phyloP scores from a whole-genome alignment of 2,888 invertebrate species.

The Epistrophe grossulariae region DNA sequence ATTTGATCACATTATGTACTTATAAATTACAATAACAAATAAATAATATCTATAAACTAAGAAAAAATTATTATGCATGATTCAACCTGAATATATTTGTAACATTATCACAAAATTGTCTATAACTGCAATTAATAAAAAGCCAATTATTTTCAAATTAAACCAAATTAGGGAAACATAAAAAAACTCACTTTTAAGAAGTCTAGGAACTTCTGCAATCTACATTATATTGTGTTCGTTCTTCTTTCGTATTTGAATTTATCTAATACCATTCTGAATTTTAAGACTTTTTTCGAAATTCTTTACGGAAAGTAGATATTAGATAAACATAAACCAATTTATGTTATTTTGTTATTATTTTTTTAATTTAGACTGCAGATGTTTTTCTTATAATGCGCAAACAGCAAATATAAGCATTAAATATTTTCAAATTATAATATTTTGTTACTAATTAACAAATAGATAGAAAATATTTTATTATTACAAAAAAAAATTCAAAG shows the following conservation, averaged over 20 bases:
- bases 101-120: constrained; percentile 74
- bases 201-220: constrained; percentile 72
- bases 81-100: constrained; percentile 76
- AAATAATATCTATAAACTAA: not conserved
- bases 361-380: constrained; percentile 71
- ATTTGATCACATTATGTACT: not conserved
- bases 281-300: constrained; percentile 32
- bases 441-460: constrained; percentile 52
- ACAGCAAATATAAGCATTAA: constrained; percentile 64
- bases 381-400: constrained; percentile 49
- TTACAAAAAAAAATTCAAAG: constrained; percentile 77
- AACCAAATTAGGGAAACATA: constrained; percentile 67
- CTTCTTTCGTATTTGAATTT: not conserved
- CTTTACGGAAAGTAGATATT: not conserved
- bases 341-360: not conserved
- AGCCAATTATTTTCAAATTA: constrained; percentile 70
- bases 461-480: constrained; percentile 48
- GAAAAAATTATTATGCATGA: constrained; percentile 73
- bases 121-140: constrained; percentile 71
- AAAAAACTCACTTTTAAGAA: constrained; percentile 34
- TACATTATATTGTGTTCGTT: constrained; percentile 35
- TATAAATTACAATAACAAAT: not conserved
- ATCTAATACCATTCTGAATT: constrained; percentile 38
- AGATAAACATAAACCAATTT: constrained; percentile 28
- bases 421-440: constrained; percentile 36